A percentile compares a stretch with the other conserved stretches of the same genome.
Evolutionary conservation across 2,797 vertebrate species (phyloP).

Genomic region (Notamacropus eugenii): DNA sequence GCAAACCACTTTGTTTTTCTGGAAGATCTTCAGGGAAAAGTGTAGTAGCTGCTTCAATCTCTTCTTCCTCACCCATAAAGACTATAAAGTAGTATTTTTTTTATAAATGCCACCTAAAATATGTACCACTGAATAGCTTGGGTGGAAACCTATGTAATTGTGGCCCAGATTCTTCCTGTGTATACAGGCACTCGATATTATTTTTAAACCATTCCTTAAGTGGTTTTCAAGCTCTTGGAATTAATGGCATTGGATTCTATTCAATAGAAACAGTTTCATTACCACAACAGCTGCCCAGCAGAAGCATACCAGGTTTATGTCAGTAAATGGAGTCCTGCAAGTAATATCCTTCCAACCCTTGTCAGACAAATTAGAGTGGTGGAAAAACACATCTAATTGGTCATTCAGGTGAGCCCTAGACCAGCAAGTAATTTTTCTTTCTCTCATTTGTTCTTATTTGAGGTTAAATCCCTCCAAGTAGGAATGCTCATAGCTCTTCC

Average conservation of each 20-base stretch:
- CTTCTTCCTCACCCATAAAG: not conserved
- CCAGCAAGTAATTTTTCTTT: not conserved
- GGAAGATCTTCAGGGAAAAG: not conserved
- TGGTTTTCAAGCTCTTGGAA: conserved; percentile 25
- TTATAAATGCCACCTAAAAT: not conserved
- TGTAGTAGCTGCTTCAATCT: not conserved
- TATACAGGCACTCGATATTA: not conserved
- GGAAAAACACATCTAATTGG: not conserved
- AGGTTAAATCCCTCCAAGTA: no score
- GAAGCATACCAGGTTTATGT: fast-evolving
- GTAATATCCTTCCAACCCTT: not conserved
- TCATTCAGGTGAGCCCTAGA: not conserved
- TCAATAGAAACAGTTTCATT: conserved; percentile 16
- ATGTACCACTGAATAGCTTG: not conserved
- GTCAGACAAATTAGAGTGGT: not conserved
- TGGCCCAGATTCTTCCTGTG: not conserved
- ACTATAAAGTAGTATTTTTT: not conserved
- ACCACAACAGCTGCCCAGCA: conserved; percentile 4
- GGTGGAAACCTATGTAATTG: not conserved
- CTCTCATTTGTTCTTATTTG: fast-evolving
- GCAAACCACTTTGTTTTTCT: not conserved
- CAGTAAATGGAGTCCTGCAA: not conserved
- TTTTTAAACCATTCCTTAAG: not conserved
- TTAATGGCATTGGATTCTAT: not conserved
- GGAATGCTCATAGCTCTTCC: not conserved